A percentile compares a stretch with the other conserved stretches of the same genome.
phyloP scores from a whole-genome alignment of 2,888 invertebrate genomes.

The Amiota minor region DNA sequence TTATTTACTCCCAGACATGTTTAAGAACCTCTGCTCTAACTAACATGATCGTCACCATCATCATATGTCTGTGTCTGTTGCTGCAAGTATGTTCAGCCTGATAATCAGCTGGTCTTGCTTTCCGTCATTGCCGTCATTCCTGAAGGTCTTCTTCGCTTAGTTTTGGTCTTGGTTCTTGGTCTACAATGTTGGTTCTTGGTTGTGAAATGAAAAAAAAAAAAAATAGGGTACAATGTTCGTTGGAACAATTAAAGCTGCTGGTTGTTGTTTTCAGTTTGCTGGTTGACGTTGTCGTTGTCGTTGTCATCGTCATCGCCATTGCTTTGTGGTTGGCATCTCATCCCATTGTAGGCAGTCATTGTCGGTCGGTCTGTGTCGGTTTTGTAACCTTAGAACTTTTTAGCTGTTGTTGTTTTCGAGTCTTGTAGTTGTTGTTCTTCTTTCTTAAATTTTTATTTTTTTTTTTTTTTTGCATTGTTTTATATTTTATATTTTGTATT shows the following conservation, averaged over 20 bases:
- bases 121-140: not conserved
- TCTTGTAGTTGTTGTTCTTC: slow-evolving; percentile 6
- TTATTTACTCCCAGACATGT: too few relatives aligned
- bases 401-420: slow-evolving; percentile 22
- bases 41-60: not conserved
- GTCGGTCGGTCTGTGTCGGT: slow-evolving; percentile 19
- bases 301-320: slow-evolving; percentile 45
- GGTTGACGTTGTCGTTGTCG: slow-evolving; percentile 43
- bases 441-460: slow-evolving; percentile 31
- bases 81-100: slow-evolving; percentile 8
- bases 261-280: slow-evolving; percentile 37
- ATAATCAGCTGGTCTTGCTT: slow-evolving; percentile 59
- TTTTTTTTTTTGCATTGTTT: too few relatives aligned
- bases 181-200: slow-evolving; percentile 9
- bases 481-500: slow-evolving; percentile 56
- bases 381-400: slow-evolving; percentile 31
- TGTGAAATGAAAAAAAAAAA: not conserved
- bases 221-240: slow-evolving; percentile 58
- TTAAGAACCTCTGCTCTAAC: not conserved
- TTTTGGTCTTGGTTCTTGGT: not conserved
- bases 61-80: not conserved
- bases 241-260: slow-evolving; percentile 63
- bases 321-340: slow-evolving; percentile 30
- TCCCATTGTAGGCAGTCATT: too few relatives aligned
- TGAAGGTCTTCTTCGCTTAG: slow-evolving; percentile 1